phyloP scores from a whole-genome alignment of 2,888 invertebrate genomes.

The Limnephilus rhombicus region DNA sequence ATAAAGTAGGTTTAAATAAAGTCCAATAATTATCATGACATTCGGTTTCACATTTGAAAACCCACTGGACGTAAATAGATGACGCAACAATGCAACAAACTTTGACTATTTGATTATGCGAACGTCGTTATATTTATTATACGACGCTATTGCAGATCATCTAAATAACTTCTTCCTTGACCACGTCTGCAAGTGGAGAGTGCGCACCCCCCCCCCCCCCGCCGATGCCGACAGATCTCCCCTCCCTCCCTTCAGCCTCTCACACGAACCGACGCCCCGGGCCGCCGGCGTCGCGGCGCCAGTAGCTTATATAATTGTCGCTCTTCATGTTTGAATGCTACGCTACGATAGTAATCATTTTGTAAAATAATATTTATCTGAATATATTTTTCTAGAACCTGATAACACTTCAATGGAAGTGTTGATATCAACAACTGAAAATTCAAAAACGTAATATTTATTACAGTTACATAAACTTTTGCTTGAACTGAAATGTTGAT shows the following conservation, averaged over 20 bases:
- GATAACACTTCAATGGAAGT: no score
- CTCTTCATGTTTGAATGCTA: conserved; percentile 46
- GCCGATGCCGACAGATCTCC: no score
- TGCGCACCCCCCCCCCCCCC: neutral
- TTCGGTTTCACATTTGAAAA: no score
- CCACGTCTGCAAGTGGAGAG: neutral
- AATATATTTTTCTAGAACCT: no score
- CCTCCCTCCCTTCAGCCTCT: neutral
- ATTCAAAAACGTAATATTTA: no score
- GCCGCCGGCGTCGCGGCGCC: conserved; percentile 51
- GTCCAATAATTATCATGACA: no score
- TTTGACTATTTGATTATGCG: neutral
- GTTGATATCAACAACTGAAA: no score
- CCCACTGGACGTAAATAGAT: no score
- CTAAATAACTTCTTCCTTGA: neutral
- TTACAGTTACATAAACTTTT: no score
- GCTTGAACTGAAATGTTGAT: no score
- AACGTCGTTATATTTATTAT: neutral
- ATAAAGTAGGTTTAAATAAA: no score
- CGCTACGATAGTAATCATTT: neutral
- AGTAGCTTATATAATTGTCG: conserved; percentile 36
- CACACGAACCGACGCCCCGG: conserved; percentile 34
- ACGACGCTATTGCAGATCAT: neutral
- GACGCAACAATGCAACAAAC: neutral
- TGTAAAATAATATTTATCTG: neutral